Conservation (phyloP, 2,113 vertebrate genomes). For the Proteles cristata region DNA sequence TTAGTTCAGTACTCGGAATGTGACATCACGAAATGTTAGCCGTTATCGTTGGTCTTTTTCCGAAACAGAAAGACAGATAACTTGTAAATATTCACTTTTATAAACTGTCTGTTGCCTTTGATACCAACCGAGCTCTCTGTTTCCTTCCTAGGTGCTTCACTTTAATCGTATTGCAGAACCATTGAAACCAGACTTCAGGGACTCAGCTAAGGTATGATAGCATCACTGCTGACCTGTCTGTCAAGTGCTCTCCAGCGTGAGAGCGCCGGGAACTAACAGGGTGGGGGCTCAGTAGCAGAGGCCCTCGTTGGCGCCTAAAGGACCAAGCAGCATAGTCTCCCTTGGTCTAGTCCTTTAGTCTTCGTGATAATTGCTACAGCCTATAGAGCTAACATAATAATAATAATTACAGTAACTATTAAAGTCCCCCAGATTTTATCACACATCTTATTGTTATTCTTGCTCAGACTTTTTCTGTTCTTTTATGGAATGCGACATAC, state of each 20-base stretch:
- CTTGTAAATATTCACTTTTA: not conserved
- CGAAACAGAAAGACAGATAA: not conserved
- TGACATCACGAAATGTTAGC: not conserved
- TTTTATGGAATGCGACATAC: not conserved
- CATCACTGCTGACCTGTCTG: not conserved
- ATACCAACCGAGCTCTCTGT: not conserved
- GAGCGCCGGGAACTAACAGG: not conserved
- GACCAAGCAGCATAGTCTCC: not conserved
- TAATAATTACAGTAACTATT: not conserved
- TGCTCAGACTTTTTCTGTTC: not conserved
- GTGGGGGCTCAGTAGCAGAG: not conserved
- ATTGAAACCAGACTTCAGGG: slow-evolving; percentile 16
- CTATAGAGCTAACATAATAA: not conserved
- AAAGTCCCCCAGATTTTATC: not conserved
- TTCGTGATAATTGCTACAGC: not conserved
- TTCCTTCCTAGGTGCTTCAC: slow-evolving; percentile 83
- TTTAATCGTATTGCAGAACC: slow-evolving; percentile 65
- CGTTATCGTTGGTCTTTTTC: not conserved
- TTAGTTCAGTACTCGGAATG: not conserved
- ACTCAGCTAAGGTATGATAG: slow-evolving; percentile 63
- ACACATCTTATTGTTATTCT: not conserved
- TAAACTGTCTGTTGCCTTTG: not conserved
- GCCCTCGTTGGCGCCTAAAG: not conserved
- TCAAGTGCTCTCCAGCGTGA: not conserved
- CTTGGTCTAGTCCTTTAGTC: not conserved